A percentile compares a stretch with the other conserved stretches of the same genome.
Evolutionary conservation across 2,888 invertebrate species (phyloP).

Genomic region (Drosophila fulvimacula): DNA sequence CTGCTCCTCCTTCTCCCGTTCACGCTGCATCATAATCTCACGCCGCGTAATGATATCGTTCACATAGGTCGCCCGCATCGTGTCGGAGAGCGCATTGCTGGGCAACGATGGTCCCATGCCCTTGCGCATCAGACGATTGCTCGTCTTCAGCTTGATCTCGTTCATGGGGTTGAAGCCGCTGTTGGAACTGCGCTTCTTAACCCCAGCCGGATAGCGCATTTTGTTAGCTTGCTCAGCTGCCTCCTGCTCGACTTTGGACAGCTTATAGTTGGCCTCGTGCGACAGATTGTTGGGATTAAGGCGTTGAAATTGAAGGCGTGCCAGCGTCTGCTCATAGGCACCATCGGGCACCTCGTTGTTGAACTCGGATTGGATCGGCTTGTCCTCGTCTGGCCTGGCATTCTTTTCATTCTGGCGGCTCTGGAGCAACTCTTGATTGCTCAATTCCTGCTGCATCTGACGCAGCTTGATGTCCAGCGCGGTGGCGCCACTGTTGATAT

Average conservation of each 20-base stretch:
- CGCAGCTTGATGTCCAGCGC: conserved; percentile 53
- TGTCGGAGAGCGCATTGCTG: conserved; percentile 71
- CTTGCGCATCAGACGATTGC: conserved; percentile 76
- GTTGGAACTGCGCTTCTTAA: conserved; percentile 48
- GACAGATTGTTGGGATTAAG: conserved; percentile 78
- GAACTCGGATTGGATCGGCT: background rate
- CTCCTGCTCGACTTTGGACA: conserved; percentile 84
- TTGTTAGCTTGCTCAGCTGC: conserved; percentile 59
- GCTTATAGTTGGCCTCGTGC: conserved; percentile 84
- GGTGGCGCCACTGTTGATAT: background rate
- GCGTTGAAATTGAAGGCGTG: conserved; percentile 33
- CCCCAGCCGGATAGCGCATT: conserved; percentile 12
- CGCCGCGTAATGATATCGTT: conserved; percentile 57
- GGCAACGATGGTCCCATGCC: conserved; percentile 82
- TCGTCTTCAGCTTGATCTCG: conserved; percentile 82
- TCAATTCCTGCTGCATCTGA: conserved; percentile 24
- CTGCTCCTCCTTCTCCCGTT: conserved; percentile 21
- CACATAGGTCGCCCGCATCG: conserved; percentile 49
- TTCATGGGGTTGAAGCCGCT: conserved; percentile 74
- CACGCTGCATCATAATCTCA: conserved; percentile 36
- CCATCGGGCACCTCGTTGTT: conserved; percentile 46
- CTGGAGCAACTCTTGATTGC: conserved; percentile 23
- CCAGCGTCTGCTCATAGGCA: conserved; percentile 62
- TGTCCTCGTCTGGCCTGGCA: background rate
- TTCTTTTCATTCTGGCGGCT: background rate